Base-by-base conservation (phyloP, 1,140 invertebrate species). In the Cyclargus thomasi region DNA sequence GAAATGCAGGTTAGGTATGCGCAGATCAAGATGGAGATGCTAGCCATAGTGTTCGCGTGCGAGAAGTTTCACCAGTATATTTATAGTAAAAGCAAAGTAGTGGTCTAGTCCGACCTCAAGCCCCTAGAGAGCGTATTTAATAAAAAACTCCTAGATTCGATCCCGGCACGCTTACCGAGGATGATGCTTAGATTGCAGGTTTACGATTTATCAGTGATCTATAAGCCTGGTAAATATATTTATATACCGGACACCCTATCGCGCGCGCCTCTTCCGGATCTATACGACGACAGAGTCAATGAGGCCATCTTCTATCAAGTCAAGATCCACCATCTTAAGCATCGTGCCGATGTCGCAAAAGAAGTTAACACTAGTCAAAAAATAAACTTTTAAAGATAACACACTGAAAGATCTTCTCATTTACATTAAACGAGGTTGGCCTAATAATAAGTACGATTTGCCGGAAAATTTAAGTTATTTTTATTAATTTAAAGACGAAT, bases 111-210 rank as follows among this genome's bases (percentile, higher is more conserved):
- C 36, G 65, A 63, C n/a, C 69, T 63, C 16, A 70, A 69, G 36
- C 57, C 64, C 53, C 23, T 66, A 14, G 57, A 65, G 62, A 65
- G 20, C 64, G 67, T 66, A 53, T 66, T 67, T 36, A 66, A n/a
- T n/a, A n/a, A 70, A 67, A 64, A 67, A 57, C 53, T 22, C 18
- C 23, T 70, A 39, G n/a, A 65, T 35, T 18, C 53, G 21, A 53
- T 64, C 16, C 67, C 70, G 35, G 53, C 21, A 36, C 53, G 63
- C 10, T 65, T 74, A 73, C 59, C 79, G 76, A 62, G 64, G 78
- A 57, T 53, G 68, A 63, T 65, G 72, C 47, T 65, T 21, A n/a
- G 59, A 10, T 64, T 69, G 21, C 67, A 65, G n/a, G 17, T 16
- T 35, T 69, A 69, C 29, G 17, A 35, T 22, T 62, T 73, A 14